These are phyloP conservation scores for Peromyscus polionotus DNA, from an alignment of 2,113 vertebrate species.

Conservation along the genomic window DNA sequence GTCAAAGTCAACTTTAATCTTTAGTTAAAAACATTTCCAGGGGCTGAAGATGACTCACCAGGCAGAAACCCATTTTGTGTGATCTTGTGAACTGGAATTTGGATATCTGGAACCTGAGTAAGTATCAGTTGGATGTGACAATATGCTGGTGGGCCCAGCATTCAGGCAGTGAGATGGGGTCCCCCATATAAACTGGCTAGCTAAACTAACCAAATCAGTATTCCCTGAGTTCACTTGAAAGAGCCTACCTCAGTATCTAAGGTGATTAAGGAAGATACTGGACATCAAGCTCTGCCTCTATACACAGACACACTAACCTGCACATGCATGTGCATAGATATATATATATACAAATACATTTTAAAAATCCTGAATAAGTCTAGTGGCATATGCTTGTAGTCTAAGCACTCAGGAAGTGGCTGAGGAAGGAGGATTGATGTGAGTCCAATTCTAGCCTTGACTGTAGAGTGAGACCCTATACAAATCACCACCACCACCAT, in stretches of 20 bases:
- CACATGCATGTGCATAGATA: not conserved
- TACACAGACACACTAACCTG: not conserved
- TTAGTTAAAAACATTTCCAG: slow-evolving; percentile 57
- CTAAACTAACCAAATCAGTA: not conserved
- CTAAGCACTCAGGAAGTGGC: not conserved
- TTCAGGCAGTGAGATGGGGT: not conserved
- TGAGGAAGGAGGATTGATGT: not conserved
- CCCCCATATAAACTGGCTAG: too few relatives aligned
- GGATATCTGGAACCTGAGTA: too few relatives aligned
- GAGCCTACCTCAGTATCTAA: too few relatives aligned
- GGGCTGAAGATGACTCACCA: not conserved
- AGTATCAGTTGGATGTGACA: not conserved
- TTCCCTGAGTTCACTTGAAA: not conserved
- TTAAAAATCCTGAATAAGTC: not conserved
- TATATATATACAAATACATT: too few relatives aligned
- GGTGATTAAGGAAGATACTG: not conserved
- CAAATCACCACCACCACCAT: not conserved
- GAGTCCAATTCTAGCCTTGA: not conserved
- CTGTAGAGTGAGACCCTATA: not conserved
- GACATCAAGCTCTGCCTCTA: not conserved
- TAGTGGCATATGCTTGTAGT: not conserved
- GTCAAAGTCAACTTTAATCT: slow-evolving; percentile 49
- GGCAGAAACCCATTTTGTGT: not conserved
- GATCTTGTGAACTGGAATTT: too few relatives aligned
- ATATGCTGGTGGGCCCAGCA: not conserved